A percentile compares a stretch with the other conserved stretches of the same genome.
Conservation (phyloP, 2,888 invertebrate species). For the Nowickia ferox region DNA sequence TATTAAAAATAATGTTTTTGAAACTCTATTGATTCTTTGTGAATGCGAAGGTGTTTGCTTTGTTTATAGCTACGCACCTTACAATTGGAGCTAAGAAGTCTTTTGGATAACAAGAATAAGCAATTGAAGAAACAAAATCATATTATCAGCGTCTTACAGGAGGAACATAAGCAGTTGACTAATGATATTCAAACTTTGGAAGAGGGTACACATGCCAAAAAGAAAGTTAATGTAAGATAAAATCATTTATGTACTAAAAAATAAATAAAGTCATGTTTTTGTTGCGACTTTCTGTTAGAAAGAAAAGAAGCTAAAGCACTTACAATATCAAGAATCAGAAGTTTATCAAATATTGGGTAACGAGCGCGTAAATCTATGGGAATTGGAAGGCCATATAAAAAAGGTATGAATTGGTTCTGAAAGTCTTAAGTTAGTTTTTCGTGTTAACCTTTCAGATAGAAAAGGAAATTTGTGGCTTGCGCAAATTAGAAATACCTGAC, state of each 20-base stretch:
- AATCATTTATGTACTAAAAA: background rate
- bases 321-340: conserved; percentile 78
- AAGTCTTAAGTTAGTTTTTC: background rate
- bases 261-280: background rate
- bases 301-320: conserved; percentile 76
- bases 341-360: conserved; percentile 77
- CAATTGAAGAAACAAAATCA: conserved; percentile 81
- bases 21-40: too few relatives aligned
- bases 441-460: conserved; percentile 76
- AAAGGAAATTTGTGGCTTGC: conserved; percentile 80
- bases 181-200: conserved; percentile 79
- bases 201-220: conserved; percentile 80
- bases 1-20: conserved; percentile 74
- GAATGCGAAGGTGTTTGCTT: background rate
- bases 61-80: conserved; percentile 77
- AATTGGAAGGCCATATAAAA: conserved; percentile 84
- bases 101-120: conserved; percentile 80
- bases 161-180: conserved; percentile 80
- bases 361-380: conserved; percentile 81
- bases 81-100: conserved; percentile 78
- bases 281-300: conserved; percentile 72
- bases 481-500: conserved; percentile 83
- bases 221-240: conserved; percentile 76
- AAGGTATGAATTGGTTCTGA: conserved; percentile 75
- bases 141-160: conserved; percentile 80